Base-by-base conservation (phyloP, 2,888 invertebrate genomes). In the Diarsia rubi region DNA sequence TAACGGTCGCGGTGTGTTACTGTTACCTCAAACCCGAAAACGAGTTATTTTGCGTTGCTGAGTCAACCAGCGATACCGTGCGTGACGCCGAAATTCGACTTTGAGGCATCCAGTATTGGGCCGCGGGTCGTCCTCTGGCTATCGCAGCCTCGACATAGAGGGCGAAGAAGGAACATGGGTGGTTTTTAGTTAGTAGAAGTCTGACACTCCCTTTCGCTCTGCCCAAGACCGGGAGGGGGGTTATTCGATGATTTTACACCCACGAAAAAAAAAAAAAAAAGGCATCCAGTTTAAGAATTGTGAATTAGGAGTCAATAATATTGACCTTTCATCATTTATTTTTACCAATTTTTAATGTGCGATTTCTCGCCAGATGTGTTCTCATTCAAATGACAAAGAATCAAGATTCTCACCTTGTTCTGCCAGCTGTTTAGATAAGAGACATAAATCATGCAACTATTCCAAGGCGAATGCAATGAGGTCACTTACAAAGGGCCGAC, bases 401-500 rank as follows among this genome's bases (percentile, higher is more conserved):
- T 89, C 81, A 82, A 91, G 90, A 92, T 91, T 91, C 89, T 88
- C 86, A 82, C 82, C 84, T 89, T 86, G 89, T 90, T 91, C 89
- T 89, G 89, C 90, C 90, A 90, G 92, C 91, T 91, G 92, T 92
- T 92, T 89, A 93, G 93, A 94, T 93, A 94, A 93, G 91, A 92
- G 89, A 92, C 90, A 93, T 94, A 92, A 93, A 95, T 95, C 94
- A 94, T 94, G 93, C 94, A 95, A 95, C 94, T 95, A 95, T 96
- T 96, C 93, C 96, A 96, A 96, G 96, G 95, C 93, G 91, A 95
- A 86, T 92, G 90, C 93, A 95, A 94, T 94, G 94, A 95, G 95
- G 96, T 92, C 95, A 94, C 92, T 92, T 90, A 93, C 93, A 93
- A 94, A 95, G 95, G 95, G 94, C 89, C 91, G 93, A 92, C 95